Conservation (phyloP, 2,888 invertebrate species). For the Parthenolecanium corni region DNA sequence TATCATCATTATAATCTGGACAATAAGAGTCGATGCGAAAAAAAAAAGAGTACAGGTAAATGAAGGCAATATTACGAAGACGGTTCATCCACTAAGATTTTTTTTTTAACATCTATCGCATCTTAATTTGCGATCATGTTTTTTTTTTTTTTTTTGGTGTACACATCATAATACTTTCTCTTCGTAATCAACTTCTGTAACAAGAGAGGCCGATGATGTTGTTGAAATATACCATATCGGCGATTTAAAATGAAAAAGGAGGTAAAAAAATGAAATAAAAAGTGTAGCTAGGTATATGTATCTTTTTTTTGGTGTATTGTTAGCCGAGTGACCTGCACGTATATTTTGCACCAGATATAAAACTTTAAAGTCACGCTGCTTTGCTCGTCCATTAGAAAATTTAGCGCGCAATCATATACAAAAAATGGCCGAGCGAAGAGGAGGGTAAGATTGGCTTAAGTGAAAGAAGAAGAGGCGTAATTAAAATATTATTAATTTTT, state of each 20-base stretch:
- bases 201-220: background rate
- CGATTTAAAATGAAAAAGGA: background rate
- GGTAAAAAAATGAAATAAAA: background rate
- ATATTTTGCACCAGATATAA: constrained; percentile 5
- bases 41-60: background rate
- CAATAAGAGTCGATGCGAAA: constrained; percentile 1
- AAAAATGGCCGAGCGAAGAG: background rate
- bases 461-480: background rate
- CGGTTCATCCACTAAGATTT: background rate
- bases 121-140: background rate
- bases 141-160: background rate
- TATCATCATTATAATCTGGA: constrained; percentile 10
- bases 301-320: too few species aligned
- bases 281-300: background rate
- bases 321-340: background rate
- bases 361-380: too few species aligned
- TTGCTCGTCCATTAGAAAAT: too few species aligned
- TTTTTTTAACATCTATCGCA: background rate
- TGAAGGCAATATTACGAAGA: background rate
- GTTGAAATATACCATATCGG: constrained; percentile 2
- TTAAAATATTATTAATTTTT: background rate
- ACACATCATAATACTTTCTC: background rate
- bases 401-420: too few species aligned
- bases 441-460: background rate
- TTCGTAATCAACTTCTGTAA: constrained; percentile 9